Percentiles rank a stretch among this genome's conserved stretches.
Conservation (phyloP, 2,888 invertebrate genomes). For the Drosophila phalerata region DNA sequence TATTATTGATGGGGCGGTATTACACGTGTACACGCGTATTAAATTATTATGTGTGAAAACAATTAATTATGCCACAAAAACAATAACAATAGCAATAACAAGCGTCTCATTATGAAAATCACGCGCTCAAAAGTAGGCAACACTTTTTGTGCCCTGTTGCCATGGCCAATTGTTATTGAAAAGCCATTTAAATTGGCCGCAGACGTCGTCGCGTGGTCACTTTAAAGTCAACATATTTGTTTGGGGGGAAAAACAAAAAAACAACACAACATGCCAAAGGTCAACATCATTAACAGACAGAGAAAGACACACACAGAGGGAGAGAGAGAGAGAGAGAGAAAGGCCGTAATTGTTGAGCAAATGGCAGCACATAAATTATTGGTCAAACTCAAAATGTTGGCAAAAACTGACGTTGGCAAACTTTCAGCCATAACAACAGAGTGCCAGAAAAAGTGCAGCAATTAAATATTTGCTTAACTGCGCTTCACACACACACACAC, state of each 20-base stretch:
- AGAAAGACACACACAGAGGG: constrained; percentile 32
- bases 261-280: constrained; percentile 63
- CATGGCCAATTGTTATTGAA: constrained; percentile 62
- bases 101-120: constrained; percentile 76
- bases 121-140: constrained; percentile 75
- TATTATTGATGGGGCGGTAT: constrained; percentile 62
- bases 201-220: constrained; percentile 45
- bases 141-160: constrained; percentile 20
- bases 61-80: constrained; percentile 81
- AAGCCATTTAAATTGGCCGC: constrained; percentile 74
- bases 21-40: constrained; percentile 76
- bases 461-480: constrained; percentile 85
- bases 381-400: constrained; percentile 70
- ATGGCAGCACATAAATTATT: constrained; percentile 85
- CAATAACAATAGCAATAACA: constrained; percentile 37
- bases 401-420: constrained; percentile 64
- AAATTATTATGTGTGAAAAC: constrained; percentile 85
- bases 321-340: constrained; percentile 11
- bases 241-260: constrained; percentile 7
- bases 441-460: constrained; percentile 82
- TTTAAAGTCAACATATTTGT: constrained; percentile 61
- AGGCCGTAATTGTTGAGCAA: constrained; percentile 82
- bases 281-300: constrained; percentile 79
- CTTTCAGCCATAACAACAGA: constrained; percentile 61
- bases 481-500: constrained; percentile 51